Conservation (phyloP, 2,888 invertebrate genomes). For the Tryphoninae sp. region DNA sequence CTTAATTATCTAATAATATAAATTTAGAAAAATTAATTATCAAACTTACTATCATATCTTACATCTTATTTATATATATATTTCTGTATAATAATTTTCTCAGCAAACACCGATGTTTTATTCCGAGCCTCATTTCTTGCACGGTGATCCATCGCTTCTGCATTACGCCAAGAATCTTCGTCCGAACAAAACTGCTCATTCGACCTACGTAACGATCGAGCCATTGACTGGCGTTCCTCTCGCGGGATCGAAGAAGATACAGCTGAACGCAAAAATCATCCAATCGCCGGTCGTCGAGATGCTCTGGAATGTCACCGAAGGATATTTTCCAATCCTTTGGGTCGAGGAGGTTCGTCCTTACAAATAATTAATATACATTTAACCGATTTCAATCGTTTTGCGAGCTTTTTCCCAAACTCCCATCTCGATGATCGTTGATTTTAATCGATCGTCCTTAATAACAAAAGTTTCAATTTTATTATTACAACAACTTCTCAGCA, state of each 20-base stretch:
- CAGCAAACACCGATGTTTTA: conserved; percentile 85
- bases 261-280: conserved; percentile 83
- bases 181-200: conserved; percentile 83
- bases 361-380: neutral
- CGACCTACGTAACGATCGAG: conserved; percentile 84
- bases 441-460: neutral
- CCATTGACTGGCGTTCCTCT: conserved; percentile 84
- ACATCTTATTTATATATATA: neutral
- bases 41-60: neutral
- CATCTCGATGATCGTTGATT: neutral
- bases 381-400: neutral
- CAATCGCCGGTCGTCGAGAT: conserved; percentile 80
- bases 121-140: conserved; percentile 87
- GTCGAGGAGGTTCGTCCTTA: conserved; percentile 82
- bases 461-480: conserved; percentile 28
- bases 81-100: conserved; percentile 65
- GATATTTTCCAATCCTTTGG: conserved; percentile 85
- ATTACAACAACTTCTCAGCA: conserved; percentile 34
- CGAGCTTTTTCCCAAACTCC: neutral
- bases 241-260: conserved; percentile 82
- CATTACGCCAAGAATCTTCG: conserved; percentile 83
- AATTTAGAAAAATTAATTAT: too few relatives aligned
- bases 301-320: conserved; percentile 82
- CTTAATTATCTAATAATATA: too few relatives aligned
- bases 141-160: conserved; percentile 83